Evolutionary conservation across 1,140 invertebrate genomes (phyloP).

Genomic region (Triops cancriformis): DNA sequence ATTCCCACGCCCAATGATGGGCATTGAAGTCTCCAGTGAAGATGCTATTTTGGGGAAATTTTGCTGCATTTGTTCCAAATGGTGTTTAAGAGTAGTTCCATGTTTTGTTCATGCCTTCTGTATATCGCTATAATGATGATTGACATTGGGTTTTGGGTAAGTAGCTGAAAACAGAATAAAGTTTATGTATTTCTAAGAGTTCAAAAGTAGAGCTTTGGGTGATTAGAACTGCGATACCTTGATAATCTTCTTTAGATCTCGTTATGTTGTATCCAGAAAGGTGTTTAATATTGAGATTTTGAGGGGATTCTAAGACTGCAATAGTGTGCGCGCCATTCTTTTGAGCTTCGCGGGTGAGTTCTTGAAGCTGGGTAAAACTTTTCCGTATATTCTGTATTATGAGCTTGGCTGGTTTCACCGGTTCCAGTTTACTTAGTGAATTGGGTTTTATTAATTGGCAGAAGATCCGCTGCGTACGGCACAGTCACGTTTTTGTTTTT

Average conservation of each 20-base stretch:
- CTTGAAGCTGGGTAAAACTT: background rate
- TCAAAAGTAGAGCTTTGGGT: background rate
- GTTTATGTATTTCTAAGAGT: constrained; percentile 18
- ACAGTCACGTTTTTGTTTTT: too few relatives aligned
- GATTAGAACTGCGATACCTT: background rate
- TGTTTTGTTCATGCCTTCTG: background rate
- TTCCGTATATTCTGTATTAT: background rate
- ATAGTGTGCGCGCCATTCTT: background rate
- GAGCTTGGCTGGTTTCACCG: constrained; percentile 11
- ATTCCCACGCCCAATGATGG: constrained; percentile 1
- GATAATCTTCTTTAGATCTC: background rate
- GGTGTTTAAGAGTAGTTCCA: background rate
- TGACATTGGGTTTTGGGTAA: background rate
- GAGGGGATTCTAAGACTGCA: constrained; percentile 8
- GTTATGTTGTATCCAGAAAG: background rate
- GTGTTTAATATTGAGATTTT: background rate
- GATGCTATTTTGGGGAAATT: background rate
- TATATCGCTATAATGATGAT: background rate
- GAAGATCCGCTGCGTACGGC: too few relatives aligned
- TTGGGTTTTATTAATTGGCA: background rate
- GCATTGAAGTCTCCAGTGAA: constrained; percentile 15
- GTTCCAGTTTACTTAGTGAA: too few relatives aligned
- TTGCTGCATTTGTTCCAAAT: background rate
- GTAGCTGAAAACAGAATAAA: background rate
- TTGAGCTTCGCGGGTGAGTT: background rate